Percentiles rank a stretch among this genome's conserved stretches.
Conservation (phyloP, 2,797 vertebrate species). For the Pitangus sulphuratus region DNA sequence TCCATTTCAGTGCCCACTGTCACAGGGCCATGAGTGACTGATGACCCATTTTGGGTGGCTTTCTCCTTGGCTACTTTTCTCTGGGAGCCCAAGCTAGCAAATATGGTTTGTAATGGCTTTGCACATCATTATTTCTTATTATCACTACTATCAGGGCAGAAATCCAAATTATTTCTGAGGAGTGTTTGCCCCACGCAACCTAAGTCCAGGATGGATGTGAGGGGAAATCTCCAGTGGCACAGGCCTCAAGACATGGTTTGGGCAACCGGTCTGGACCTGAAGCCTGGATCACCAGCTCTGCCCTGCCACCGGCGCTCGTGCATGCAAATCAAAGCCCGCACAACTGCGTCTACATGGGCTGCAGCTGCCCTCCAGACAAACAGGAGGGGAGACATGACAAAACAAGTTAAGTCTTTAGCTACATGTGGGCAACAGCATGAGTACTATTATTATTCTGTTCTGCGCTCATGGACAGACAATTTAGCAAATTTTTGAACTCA, state of each 20-base stretch:
- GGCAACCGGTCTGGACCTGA: accelerated
- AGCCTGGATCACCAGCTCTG: not conserved
- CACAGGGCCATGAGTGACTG: not conserved
- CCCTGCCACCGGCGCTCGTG: not conserved
- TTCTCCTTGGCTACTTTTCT: not conserved
- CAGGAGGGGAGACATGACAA: not conserved
- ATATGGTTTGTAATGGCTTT: not conserved
- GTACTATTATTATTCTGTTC: not conserved
- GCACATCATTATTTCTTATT: not conserved
- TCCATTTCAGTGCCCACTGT: not conserved
- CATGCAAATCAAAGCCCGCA: not conserved
- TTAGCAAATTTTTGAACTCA: not conserved
- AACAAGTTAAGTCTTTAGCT: not conserved
- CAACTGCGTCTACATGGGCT: accelerated
- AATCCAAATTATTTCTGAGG: not conserved
- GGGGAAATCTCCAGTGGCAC: not conserved
- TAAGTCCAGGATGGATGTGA: not conserved
- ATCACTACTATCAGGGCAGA: not conserved
- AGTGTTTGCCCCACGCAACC: not conserved
- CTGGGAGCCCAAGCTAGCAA: not conserved
- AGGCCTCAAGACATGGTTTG: not conserved
- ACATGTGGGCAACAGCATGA: not conserved
- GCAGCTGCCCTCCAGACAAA: not conserved
- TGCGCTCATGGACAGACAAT: not conserved
- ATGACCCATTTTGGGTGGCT: not conserved